Evolutionary conservation across 2,797 vertebrate species (phyloP).

Genomic region (Pempheris klunzingeri): DNA sequence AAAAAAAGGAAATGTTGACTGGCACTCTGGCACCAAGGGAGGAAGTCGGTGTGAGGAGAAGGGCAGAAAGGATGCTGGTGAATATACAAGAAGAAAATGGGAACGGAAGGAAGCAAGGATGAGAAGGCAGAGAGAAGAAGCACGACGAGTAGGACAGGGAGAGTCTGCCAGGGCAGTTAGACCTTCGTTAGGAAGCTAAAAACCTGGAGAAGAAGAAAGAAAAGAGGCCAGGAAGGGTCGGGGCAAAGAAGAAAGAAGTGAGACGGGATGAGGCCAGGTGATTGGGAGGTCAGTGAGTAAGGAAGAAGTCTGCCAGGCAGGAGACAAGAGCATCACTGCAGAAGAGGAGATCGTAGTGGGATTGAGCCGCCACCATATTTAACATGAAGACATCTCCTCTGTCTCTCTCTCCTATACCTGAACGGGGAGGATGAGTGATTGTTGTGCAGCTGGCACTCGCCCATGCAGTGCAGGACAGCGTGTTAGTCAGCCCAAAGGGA

Average conservation of each 20-base stretch:
- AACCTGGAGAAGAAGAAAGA: not conserved
- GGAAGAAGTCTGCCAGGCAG: constrained; percentile 2
- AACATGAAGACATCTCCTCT: constrained; percentile 19
- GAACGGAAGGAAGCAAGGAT: not conserved
- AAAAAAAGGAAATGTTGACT: not conserved
- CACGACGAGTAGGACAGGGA: not conserved
- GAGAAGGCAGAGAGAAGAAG: not conserved
- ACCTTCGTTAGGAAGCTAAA: constrained; percentile 21
- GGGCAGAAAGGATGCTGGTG: not conserved
- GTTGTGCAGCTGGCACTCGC: not conserved
- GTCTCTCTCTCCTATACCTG: constrained; percentile 4
- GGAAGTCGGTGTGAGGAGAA: not conserved
- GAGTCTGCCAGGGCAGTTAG: not conserved
- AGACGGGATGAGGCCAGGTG: not conserved
- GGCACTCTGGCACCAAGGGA: not conserved
- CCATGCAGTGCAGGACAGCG: constrained; percentile 10
- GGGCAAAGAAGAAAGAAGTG: not conserved
- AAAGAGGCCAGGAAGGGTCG: not conserved
- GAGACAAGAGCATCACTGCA: constrained; percentile 28
- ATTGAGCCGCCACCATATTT: constrained; percentile 1
- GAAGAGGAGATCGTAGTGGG: constrained; percentile 10
- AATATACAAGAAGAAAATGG: not conserved
- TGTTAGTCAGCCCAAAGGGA: constrained; percentile 24
- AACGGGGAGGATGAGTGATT: constrained; percentile 15
- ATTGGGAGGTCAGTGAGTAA: constrained; percentile 5